Percentiles rank a stretch among this genome's conserved stretches.
Conservation (phyloP, 2,797 vertebrate genomes). For the Pangasius djambal region DNA sequence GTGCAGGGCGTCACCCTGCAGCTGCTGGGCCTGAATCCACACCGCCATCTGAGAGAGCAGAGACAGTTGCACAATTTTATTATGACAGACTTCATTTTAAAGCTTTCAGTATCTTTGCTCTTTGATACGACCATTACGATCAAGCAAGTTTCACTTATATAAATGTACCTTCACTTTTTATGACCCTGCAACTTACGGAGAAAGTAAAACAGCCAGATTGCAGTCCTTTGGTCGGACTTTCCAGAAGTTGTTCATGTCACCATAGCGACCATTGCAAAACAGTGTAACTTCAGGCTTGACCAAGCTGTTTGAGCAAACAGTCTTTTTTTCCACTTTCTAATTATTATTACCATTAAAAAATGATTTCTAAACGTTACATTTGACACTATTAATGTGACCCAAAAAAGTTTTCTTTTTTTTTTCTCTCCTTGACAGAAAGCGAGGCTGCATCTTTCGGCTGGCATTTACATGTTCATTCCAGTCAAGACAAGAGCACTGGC, state of each 20-base stretch:
- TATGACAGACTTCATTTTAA: background rate
- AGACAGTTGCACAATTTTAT: background rate
- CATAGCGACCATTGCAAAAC: conserved; percentile 5
- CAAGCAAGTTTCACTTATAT: background rate
- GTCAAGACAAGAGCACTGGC: background rate
- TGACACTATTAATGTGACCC: background rate
- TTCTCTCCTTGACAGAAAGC: background rate
- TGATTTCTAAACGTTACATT: background rate
- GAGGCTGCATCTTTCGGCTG: background rate
- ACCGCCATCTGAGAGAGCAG: conserved; percentile 80
- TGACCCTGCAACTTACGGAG: background rate
- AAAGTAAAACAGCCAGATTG: conserved; percentile 10
- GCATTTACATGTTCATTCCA: background rate
- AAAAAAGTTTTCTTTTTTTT: too few relatives aligned
- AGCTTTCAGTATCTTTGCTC: background rate
- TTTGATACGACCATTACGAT: background rate
- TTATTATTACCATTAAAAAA: background rate
- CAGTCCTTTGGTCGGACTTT: background rate
- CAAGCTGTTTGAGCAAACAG: background rate
- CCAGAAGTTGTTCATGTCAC: background rate
- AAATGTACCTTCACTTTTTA: background rate
- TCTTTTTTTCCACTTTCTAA: background rate
- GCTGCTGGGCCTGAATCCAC: conserved; percentile 98
- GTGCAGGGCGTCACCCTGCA: conserved; percentile 93
- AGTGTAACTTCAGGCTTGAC: background rate